Evolutionary conservation across 2,888 invertebrate species (phyloP).

Genomic region (Clitarchus hookeri): DNA sequence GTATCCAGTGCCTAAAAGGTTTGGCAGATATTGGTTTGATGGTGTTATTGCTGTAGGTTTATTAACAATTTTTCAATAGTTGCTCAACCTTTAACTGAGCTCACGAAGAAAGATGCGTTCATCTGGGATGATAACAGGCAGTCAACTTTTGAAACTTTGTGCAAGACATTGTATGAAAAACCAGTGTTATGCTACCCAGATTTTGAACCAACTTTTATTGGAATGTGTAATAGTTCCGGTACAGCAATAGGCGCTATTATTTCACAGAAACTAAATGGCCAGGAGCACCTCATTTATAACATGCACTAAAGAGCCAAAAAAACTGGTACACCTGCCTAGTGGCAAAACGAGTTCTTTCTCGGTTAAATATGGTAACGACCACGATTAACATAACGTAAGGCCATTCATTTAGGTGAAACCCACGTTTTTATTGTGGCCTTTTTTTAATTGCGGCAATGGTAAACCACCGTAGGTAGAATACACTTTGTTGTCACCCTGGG

Average conservation of each 20-base stretch:
- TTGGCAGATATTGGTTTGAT: neutral
- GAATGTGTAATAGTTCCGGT: neutral
- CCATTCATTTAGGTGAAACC: no score
- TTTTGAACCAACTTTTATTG: neutral
- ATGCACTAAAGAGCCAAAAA: no score
- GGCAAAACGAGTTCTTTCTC: no score
- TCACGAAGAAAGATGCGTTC: neutral
- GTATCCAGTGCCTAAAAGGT: neutral
- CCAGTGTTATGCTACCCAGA: neutral
- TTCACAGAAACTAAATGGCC: no score
- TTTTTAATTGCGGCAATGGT: no score
- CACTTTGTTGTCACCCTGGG: no score
- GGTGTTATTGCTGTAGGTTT: neutral
- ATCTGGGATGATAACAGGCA: neutral
- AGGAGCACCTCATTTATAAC: no score
- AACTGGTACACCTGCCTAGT: no score
- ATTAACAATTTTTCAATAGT: neutral
- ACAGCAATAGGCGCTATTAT: neutral
- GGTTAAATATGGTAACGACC: no score
- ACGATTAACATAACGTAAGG: no score
- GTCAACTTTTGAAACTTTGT: neutral
- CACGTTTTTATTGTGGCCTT: no score
- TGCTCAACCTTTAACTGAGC: neutral
- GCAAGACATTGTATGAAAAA: neutral
- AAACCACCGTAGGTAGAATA: no score